Base-by-base conservation (phyloP, 2,888 invertebrate species). In the Campoplex nolae region DNA sequence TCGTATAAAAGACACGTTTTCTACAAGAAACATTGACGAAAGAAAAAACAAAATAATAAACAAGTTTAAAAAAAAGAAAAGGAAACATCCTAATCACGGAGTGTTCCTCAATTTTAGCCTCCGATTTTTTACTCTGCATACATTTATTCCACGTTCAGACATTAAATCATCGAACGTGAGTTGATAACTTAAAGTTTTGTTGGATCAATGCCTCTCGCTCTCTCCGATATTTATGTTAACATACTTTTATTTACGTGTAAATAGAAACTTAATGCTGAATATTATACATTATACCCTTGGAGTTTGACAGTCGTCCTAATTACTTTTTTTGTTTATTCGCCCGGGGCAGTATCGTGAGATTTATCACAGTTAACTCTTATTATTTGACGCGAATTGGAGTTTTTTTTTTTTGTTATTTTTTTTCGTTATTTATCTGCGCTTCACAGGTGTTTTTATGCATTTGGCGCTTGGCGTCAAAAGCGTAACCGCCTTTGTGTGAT, bases 321-420 rank as follows among this genome's bases (percentile, higher is more conserved):
- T 58, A 62, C 23, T 32, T 67, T 45, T 45, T 74, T 74, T 9
- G 51, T 65, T 13, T 32, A 73, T 65, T 73, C 32, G 28, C 23
- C 28, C 45, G 51, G 80, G 51, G 80, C 73, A 81, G 80, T 65
- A 38, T 81, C 51, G 65, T 73, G 80, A 65, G 51, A 65, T n/a
- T 58, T 73, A 81, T 81, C 81, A 74, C 81, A 81, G 81, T 74
- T 65, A 16, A 73, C 48, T 65, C 35, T 51, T 51, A 11, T n/a
- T 38, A 65, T 73, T 81, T 73, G 9, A 23, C 28, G 51, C 42
- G 16, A 32, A 65, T 62, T 32, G 3, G 16, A 11, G 32, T 62
- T 16, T 51, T 65, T 65, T 48, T 48, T 23, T 48, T 48, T 23
- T 23, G 23, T 23, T 23, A 23, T 23, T 23, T 23, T 23, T 58